Evolutionary conservation across 2,113 vertebrate species (phyloP), one percentile per base, ranked within the genome.

Genomic region (Bothrops jararaca): DNA sequence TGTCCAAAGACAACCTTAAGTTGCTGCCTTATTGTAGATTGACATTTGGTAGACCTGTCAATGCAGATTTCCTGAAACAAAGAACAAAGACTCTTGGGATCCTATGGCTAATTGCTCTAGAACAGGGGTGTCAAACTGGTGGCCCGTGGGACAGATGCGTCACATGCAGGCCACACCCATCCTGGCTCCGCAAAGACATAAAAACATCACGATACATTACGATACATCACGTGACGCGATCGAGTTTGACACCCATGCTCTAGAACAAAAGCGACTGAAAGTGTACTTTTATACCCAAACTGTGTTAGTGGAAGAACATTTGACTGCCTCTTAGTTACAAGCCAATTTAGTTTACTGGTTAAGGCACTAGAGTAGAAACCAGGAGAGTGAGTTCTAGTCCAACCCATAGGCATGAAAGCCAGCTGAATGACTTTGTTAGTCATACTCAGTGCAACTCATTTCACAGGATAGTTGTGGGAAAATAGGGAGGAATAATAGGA

Each of bases 61-160:
- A 91, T 88, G 20, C 92, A 91, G 29, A 91, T 88, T 88, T 74
- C 18, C 34, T 90, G 89, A 93, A 48, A 57, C 85, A 88, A 15
- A 60, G 45, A 60, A 11, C 34, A 88, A 91, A 74, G 86, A 39
- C n/a, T 58, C n/a, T 85, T 93, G 53, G 8, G 29, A 89, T 89
- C 53, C 29, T 52, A 89, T 91, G 64, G 86, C 29, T 93, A 80
- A 42, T 88, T 91, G 85, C 53, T 91, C 86, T 93, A 39, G 39
- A 60, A 20, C 85, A 91, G 48, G 48, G 48, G 48, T 50, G 48
- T 50, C 48, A 50, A 50, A 50, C 48, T 50, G 48, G 48, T 50
- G 48, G 48, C 48, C 8, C 8, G 8, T 50, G 48, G 48, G 48
- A 8, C 48, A 50, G 48, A 50, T 50, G 8, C 8, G 48, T 50